Conservation (phyloP, 2,113 vertebrate species). For the Thalassarche chlororhynchos region DNA sequence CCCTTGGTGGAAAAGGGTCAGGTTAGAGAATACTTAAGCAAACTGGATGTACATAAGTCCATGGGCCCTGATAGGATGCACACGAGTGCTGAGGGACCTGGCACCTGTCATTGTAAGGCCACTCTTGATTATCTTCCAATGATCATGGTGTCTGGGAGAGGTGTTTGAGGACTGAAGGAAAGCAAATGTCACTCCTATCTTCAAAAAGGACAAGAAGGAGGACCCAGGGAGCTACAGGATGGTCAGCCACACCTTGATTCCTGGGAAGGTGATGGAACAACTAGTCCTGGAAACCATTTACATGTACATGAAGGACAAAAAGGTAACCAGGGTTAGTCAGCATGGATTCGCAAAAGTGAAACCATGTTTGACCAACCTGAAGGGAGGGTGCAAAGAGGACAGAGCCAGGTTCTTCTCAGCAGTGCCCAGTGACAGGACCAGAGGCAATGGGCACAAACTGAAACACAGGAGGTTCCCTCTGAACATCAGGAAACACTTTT, state of each 20-base stretch:
- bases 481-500: neutral
- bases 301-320: neutral
- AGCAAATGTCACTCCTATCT: neutral
- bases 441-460: neutral
- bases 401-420: neutral
- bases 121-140: neutral
- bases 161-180: neutral
- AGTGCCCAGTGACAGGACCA: neutral
- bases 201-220: neutral
- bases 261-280: neutral
- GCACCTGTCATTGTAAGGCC: neutral
- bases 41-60: accelerated
- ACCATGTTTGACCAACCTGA: neutral
- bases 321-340: neutral
- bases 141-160: neutral
- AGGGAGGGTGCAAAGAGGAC: neutral
- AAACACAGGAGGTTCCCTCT: neutral
- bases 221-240: neutral
- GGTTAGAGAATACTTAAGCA: neutral
- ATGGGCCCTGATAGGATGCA: neutral
- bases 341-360: neutral
- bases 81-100: neutral
- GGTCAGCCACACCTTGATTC: neutral
- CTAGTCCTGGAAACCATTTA: neutral
- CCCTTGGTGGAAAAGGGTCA: neutral